Evolutionary conservation across 2,888 invertebrate species (phyloP), one percentile per base, ranked within the genome.

Genomic region (Drosophila picticornis): DNA sequence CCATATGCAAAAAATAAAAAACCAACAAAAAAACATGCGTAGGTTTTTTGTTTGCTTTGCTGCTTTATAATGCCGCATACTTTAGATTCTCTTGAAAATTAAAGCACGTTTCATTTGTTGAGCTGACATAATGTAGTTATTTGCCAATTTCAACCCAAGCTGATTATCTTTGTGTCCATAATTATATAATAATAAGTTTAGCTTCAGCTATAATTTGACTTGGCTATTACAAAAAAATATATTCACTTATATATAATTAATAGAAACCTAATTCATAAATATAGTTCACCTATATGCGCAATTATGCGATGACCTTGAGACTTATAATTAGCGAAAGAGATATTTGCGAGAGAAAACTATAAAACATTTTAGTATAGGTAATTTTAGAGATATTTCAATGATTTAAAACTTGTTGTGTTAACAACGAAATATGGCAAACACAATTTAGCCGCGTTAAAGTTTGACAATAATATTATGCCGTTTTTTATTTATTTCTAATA

Each of bases 41-140:
- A 59, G 29, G 13, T 40, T 57, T 32, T 13, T 22, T 9, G 32
- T 57, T 36, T 52, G 38, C 11, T 40, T 19, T 11, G 50, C 51
- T 48, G 27, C 2, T 38, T 34, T 58, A 56, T 62, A 60, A 36
- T 48, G 31, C 22, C 34, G 50, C 29, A 16, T 51, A 22, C 36
- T 27, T 27, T 3, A 48, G n/a, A 69, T 52, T 61, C 59, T 60
- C 60, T 77, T 70, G 5, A 56, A 62, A 73, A 53, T 75, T 60
- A 22, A 61, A 59, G 70, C 84, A 81, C 73, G 83, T 88, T 75
- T 56, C 48, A 29, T 40, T 62, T 27, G 40, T 53, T 57, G 67
- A 61, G 58, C 58, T 53, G 61, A 52, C 53, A 60, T 43, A 4
- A 36, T 19, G 9, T 19, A 19, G 10, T 11, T 16, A 29, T 10